Evolutionary conservation across 2,888 invertebrate genomes (phyloP).

Genomic region (Unio pictorum): DNA sequence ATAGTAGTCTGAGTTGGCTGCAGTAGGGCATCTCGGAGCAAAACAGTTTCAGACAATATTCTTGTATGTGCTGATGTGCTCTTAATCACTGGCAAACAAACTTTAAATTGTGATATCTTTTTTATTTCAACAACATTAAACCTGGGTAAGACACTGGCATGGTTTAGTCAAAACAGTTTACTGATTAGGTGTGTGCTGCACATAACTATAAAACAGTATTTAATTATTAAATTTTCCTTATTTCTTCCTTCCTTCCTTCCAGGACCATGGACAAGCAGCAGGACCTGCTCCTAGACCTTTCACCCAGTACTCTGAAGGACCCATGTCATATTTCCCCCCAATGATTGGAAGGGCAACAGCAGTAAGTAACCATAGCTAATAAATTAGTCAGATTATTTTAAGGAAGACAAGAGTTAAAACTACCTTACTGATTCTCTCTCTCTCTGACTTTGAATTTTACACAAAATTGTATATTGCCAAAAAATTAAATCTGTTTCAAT

Average conservation of each 20-base stretch:
- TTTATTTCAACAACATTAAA: too few relatives aligned
- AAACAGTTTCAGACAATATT: too few relatives aligned
- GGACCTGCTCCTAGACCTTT: constrained; percentile 38
- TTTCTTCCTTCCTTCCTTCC: constrained; percentile 1
- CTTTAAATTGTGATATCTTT: too few relatives aligned
- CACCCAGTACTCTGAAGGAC: constrained; percentile 30
- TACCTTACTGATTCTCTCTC: neutral
- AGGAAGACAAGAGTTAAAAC: neutral
- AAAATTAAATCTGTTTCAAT: too few relatives aligned
- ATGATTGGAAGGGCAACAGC: constrained; percentile 21
- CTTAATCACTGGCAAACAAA: too few relatives aligned
- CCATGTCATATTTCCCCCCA: constrained; percentile 32
- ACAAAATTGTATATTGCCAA: too few relatives aligned
- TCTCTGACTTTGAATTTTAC: neutral
- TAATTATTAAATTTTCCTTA: neutral
- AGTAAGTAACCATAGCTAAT: constrained; percentile 15
- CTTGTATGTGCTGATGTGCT: too few relatives aligned
- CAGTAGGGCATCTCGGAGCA: too few relatives aligned
- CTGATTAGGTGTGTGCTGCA: constrained; percentile 12
- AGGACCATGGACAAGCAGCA: constrained; percentile 40
- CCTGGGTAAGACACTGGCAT: too few relatives aligned
- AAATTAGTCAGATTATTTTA: neutral
- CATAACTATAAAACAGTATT: constrained; percentile 2
- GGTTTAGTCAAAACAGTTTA: neutral
- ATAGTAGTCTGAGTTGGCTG: too few relatives aligned